Evolutionary conservation across 2,888 invertebrate species (phyloP).

Genomic region (Brenthis daphne): DNA sequence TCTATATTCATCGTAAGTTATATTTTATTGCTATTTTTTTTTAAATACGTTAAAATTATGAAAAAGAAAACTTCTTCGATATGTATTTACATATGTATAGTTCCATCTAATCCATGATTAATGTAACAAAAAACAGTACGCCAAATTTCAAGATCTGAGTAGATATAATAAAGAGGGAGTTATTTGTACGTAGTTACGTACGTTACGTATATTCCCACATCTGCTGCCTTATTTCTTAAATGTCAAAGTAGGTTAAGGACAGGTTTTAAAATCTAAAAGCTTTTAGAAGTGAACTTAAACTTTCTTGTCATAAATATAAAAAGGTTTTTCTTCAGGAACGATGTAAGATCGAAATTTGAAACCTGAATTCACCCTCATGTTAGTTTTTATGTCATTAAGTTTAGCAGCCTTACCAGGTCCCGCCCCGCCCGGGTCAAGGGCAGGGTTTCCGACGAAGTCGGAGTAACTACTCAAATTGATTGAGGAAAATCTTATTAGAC

Average conservation of each 20-base stretch:
- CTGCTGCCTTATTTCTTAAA: slow-evolving; percentile 7
- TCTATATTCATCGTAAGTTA: neutral
- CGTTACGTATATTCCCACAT: neutral
- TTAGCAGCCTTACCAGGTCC: neutral
- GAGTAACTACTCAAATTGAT: neutral
- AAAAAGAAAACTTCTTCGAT: neutral
- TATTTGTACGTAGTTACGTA: slow-evolving; percentile 4
- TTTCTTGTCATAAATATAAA: neutral
- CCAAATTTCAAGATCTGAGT: neutral
- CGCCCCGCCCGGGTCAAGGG: neutral
- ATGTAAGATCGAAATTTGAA: neutral
- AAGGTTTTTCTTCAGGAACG: neutral
- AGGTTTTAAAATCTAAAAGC: neutral
- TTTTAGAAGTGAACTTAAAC: neutral
- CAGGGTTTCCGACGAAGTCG: neutral
- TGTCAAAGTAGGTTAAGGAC: slow-evolving; percentile 9
- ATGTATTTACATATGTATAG: neutral
- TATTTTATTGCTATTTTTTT: neutral
- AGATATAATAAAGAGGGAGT: slow-evolving; percentile 1
- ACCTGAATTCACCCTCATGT: neutral
- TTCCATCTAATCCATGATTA: neutral
- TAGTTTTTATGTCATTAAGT: neutral
- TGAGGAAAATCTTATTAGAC: neutral
- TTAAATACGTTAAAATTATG: neutral
- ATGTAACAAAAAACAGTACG: neutral